Evolutionary conservation across 2,113 vertebrate genomes (phyloP).

Genomic region (Campylorhamphus procurvoides): DNA sequence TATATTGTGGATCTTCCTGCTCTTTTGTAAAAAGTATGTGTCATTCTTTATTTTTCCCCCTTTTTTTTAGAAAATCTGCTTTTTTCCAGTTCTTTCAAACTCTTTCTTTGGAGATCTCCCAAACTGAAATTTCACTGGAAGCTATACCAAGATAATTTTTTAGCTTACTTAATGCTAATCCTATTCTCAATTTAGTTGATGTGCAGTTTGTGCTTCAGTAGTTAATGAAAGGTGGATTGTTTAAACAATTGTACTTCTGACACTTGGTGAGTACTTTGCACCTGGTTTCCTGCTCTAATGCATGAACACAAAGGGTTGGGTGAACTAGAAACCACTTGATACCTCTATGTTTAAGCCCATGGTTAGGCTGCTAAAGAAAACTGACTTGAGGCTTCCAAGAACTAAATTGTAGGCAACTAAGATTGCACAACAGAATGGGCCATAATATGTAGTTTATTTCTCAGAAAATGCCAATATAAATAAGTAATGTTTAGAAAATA

Average conservation of each 20-base stretch:
- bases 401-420: neutral
- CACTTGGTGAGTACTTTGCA: neutral
- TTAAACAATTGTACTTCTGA: neutral
- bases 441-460: neutral
- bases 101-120: neutral
- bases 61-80: neutral
- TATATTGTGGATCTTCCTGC: neutral
- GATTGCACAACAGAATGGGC: neutral
- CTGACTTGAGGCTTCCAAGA: neutral
- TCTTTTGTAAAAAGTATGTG: neutral
- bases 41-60: neutral
- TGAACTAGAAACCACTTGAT: neutral
- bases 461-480: neutral
- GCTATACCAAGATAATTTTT: neutral
- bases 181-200: neutral
- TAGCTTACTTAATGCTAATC: neutral
- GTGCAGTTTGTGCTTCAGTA: neutral
- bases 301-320: neutral
- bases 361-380: neutral
- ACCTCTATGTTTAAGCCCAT: neutral
- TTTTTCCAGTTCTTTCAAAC: neutral
- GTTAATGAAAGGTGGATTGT: neutral
- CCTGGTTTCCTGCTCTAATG: neutral
- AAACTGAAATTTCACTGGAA: neutral
- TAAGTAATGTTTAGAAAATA: neutral